Percentiles rank a stretch among this genome's conserved stretches.
Evolutionary conservation across 2,888 invertebrate species (phyloP).

Genomic region (Taphrorychus bicolor): DNA sequence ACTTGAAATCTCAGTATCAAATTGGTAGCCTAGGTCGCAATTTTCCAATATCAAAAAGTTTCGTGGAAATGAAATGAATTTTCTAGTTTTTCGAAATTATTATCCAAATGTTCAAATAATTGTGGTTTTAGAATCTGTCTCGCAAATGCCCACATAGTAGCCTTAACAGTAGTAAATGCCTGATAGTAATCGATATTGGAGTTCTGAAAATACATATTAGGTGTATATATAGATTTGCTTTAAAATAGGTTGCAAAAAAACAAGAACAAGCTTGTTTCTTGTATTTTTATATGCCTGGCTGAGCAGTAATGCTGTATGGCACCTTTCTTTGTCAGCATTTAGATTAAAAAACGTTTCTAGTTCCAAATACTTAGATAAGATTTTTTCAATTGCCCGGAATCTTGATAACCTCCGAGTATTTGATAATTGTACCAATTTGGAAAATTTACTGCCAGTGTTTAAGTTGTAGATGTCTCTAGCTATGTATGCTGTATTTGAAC

Average conservation of each 20-base stretch:
- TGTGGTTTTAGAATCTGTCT: background rate
- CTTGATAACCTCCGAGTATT: constrained; percentile 5
- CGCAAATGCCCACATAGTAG: background rate
- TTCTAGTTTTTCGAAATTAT: background rate
- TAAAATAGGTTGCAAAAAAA: constrained; percentile 4
- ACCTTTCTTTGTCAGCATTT: constrained; percentile 10
- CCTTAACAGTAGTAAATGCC: background rate
- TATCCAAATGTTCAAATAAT: background rate
- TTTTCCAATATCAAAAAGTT: background rate
- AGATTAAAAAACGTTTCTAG: constrained; percentile 10
- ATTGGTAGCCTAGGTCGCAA: background rate
- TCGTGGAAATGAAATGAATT: background rate
- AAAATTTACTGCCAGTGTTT: background rate
- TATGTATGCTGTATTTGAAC: background rate
- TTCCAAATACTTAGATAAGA: constrained; percentile 8
- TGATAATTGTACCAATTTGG: background rate
- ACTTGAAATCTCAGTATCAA: background rate
- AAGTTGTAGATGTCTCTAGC: too few relatives aligned
- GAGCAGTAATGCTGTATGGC: constrained; percentile 7
- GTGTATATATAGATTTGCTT: background rate
- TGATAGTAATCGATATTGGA: background rate
- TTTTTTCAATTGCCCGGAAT: constrained; percentile 1
- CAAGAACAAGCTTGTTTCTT: constrained; percentile 1
- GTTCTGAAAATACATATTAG: too few relatives aligned
- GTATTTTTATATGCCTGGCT: background rate